Conservation (phyloP, 2,113 vertebrate species). For the Oncorhynchus masou region DNA sequence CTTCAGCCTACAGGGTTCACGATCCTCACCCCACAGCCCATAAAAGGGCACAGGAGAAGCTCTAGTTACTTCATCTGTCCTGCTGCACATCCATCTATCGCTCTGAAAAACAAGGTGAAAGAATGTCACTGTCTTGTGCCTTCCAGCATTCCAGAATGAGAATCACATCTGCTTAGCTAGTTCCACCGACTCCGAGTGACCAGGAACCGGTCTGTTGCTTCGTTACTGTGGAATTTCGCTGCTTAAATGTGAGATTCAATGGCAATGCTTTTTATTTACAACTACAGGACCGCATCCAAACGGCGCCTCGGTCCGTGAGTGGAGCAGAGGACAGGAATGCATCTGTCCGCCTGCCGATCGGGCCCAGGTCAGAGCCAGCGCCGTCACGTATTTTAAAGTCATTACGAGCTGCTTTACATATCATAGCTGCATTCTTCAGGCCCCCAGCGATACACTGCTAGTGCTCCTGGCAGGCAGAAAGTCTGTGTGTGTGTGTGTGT, state of each 20-base stretch:
- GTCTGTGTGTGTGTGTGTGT: neutral
- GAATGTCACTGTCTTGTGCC: conserved; percentile 55
- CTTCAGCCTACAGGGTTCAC: too few relatives aligned
- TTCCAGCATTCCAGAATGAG: conserved; percentile 55
- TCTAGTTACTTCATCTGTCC: conserved; percentile 51
- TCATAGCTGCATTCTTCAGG: conserved; percentile 29
- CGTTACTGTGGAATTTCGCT: conserved; percentile 69
- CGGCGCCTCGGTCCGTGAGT: conserved; percentile 48
- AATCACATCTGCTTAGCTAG: conserved; percentile 74
- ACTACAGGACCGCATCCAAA: conserved; percentile 58
- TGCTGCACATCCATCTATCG: conserved; percentile 9
- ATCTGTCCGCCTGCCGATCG: conserved; percentile 11
- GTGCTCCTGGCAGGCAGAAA: conserved; percentile 43
- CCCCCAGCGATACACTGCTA: conserved; percentile 45
- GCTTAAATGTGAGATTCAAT: conserved; percentile 52
- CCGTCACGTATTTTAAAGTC: conserved; percentile 55
- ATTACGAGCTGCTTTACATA: conserved; percentile 55
- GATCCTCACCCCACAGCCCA: conserved; percentile 26
- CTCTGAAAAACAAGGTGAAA: conserved; percentile 45
- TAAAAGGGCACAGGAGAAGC: conserved; percentile 50
- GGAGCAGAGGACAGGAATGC: conserved; percentile 35
- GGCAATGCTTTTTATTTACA: conserved; percentile 71
- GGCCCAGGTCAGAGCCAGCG: neutral
- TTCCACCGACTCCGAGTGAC: conserved; percentile 47
- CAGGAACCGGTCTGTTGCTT: conserved; percentile 20